These are phyloP conservation scores for Aphidius gifuensis DNA, from an alignment of 1,140 invertebrate species.

Conservation along the genomic window DNA sequence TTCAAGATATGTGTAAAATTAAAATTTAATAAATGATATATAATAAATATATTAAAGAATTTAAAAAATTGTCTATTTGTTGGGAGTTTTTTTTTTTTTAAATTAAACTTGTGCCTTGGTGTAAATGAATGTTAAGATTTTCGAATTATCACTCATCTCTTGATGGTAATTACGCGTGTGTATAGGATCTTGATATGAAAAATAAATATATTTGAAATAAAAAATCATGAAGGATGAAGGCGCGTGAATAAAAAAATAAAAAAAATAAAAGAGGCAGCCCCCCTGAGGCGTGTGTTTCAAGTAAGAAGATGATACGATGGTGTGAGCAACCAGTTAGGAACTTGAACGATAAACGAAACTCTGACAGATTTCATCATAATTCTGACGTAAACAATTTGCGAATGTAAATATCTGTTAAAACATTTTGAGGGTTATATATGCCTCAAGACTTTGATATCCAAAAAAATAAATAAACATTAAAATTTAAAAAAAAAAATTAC, in stretches of 20 bases:
- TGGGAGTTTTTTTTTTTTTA: too few species aligned
- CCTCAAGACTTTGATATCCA: slow-evolving; percentile 31
- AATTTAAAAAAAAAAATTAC: slow-evolving; percentile 8
- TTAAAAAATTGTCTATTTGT: too few species aligned
- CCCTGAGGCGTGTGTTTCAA: neutral
- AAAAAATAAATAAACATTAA: slow-evolving; percentile 10
- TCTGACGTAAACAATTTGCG: slow-evolving; percentile 55
- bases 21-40: too few species aligned
- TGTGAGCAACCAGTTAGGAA: slow-evolving; percentile 34
- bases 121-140: too few species aligned
- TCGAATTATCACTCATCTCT: too few species aligned
- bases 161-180: slow-evolving; percentile 1
- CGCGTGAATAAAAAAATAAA: neutral
- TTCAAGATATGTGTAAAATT: too few species aligned
- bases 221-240: neutral
- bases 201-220: neutral
- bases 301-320: slow-evolving; percentile 16
- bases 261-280: neutral
- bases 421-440: too few species aligned
- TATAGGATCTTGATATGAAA: neutral
- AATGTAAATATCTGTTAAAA: slow-evolving; percentile 55
- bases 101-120: too few species aligned
- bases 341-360: slow-evolving; percentile 37
- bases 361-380: slow-evolving; percentile 52
- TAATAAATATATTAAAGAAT: too few species aligned